These are phyloP conservation scores for Cirrhinus mrigala DNA, from an alignment of 2,797 vertebrate species.

Conservation along the genomic window DNA sequence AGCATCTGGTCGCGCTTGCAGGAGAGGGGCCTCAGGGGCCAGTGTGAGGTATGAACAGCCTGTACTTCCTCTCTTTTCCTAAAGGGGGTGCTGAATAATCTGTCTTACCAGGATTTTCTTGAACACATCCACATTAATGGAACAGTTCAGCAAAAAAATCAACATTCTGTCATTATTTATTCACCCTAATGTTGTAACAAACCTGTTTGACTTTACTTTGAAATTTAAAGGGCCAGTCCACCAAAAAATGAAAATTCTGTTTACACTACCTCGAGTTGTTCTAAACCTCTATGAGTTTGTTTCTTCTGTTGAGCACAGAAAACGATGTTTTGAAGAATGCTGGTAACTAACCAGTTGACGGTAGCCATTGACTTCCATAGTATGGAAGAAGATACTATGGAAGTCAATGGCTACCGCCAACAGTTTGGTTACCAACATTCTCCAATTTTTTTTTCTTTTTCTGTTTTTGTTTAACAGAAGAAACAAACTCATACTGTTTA, in stretches of 20 bases:
- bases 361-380: too few relatives aligned
- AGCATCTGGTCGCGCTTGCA: slow-evolving; percentile 98
- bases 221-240: background rate
- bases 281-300: background rate
- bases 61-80: background rate
- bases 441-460: background rate
- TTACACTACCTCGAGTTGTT: background rate
- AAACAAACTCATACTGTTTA: too few relatives aligned
- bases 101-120: background rate
- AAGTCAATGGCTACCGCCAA: background rate
- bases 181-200: background rate
- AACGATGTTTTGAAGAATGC: background rate
- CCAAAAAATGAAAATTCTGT: background rate
- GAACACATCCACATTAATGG: background rate
- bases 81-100: background rate
- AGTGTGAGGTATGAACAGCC: slow-evolving; percentile 87
- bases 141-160: background rate
- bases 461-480: too few relatives aligned
- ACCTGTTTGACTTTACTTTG: background rate
- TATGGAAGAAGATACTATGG: too few relatives aligned
- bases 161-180: background rate
- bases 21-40: slow-evolving; percentile 90
- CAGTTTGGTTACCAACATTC: background rate
- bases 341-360: background rate
- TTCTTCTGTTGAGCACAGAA: background rate